These are phyloP conservation scores for Brachystomella parvula DNA, from an alignment of 1,140 invertebrate species.

Conservation along the genomic window DNA sequence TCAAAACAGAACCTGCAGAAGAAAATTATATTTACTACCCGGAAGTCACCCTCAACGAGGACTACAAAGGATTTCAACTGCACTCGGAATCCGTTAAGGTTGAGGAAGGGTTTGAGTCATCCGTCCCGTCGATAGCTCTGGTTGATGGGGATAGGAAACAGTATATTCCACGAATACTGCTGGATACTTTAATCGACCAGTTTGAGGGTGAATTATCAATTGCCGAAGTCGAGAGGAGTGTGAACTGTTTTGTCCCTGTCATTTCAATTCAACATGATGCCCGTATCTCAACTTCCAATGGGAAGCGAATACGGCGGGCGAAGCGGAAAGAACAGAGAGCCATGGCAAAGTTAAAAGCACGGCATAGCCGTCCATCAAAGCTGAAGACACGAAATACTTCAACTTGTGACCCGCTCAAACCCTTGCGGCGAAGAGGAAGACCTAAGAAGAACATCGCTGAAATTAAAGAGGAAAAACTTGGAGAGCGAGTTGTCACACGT, in stretches of 20 bases:
- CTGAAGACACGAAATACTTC: not conserved
- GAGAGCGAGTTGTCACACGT: too few species aligned
- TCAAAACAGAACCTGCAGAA: not conserved
- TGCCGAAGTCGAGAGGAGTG: not conserved
- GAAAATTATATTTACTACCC: not conserved
- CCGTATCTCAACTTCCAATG: too few species aligned
- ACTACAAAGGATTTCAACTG: not conserved
- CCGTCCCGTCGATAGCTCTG: too few species aligned
- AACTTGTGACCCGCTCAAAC: not conserved
- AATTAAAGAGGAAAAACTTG: not conserved
- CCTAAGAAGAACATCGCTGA: not conserved
- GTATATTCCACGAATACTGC: not conserved
- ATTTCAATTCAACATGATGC: too few species aligned
- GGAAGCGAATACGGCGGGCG: too few species aligned
- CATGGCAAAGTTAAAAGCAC: too few species aligned
- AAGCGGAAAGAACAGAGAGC: too few species aligned
- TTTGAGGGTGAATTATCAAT: not conserved
- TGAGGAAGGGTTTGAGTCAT: not conserved
- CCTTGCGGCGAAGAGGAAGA: not conserved
- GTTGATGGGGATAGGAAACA: not conserved
- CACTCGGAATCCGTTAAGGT: not conserved
- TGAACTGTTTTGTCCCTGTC: not conserved
- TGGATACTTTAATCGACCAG: not conserved
- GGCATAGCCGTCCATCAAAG: too few species aligned
- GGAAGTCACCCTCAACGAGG: not conserved